Evolutionary conservation across 2,113 vertebrate species (phyloP), one percentile per base, ranked within the genome.

Genomic region (Artemisiospiza belli): DNA sequence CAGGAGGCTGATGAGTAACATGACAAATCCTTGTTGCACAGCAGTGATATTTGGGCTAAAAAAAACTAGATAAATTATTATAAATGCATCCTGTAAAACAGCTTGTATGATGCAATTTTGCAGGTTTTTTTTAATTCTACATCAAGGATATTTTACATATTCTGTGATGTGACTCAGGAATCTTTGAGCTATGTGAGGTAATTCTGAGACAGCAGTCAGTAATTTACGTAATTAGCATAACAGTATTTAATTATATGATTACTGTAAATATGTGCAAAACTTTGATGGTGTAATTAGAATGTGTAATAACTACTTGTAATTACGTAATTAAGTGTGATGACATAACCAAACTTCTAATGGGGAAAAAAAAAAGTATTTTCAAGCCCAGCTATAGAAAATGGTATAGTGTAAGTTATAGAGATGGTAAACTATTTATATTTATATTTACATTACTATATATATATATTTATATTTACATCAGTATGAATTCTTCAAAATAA

Each of bases 231-330:
- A 97, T 96, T 95, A 96, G 86, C 13, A 21, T 82, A 96, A 89
- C 86, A 90, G 74, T 90, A 96, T 58, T 96, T 97, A 97, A 95
- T 92, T 95, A 87, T 44, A 83, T 70, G 77, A 92, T 96, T 95
- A 94, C 57, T 91, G 79, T 97, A 97, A 97, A 97, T 93, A 97
- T 79, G 25, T 81, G 74, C 80, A 94, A 95, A 93, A 90, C 46
- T 94, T 46, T 90, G 75, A 91, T 87, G 90, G 73, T 83, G 31
- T 88, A 87, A 95, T 95, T 95, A 70, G 52, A 89, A 94, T 78
- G 22, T 67, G 87, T 94, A 97, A 95, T 95, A 95, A 96, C 86
- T 61, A 86, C 37, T 88, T 94, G 61, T 91, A 97, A 95, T 58
- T 94, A 93, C 35, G 79, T 94, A 96, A 96, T 96, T 97, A 94